Base-by-base conservation (phyloP, 2,888 invertebrate genomes). In the Lochmaea crataegi region DNA sequence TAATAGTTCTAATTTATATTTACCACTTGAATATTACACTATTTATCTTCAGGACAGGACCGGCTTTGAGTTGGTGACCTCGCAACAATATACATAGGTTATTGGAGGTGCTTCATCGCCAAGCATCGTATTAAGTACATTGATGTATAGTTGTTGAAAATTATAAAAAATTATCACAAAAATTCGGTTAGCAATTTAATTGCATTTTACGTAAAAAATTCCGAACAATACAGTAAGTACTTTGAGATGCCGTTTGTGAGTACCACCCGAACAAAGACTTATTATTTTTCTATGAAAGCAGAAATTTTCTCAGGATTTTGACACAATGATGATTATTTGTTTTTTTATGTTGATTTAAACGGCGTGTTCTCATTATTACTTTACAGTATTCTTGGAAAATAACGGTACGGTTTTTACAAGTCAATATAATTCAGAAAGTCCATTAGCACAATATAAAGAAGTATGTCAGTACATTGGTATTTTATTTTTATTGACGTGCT, bases 391-490 rank as follows among this genome's bases (percentile, higher is more conserved):
- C 45, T 51, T 51, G 18, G 53, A 53, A 53, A 53, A 53, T 53
- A 53, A 53, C 53, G n/a, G 53, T 53, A 53, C 53, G n/a, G 53
- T 53, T 16, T 53, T 18, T 10, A 53, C 51, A 51, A 51, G 14
- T 51, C 51, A 51, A 51, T n/a, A 51, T 51, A 51, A 51, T 9
- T 16, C 18, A 53, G 16, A 16, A 53, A 53, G 53, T 10, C 18
- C 2, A 16, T 18, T 53, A 53, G 16, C 10, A 18, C 53, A 10
- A 16, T 18, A 53, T 16, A 16, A 51, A 16, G 18, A 51, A 16
- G 18, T 16, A 10, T 45, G 45, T 45, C 45, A 45, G 14, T 45
- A 14, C 45, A 45, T 45, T 14, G 14, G 53, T 53, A 18, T 18
- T 53, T 53, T 48, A 48, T 48, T 48, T 12, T 48, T 16, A 53